Percentiles rank a stretch among this genome's conserved stretches.
These are phyloP conservation scores for Piaya cayana DNA, from an alignment of 2,113 vertebrate genomes.

Conservation along the genomic window DNA sequence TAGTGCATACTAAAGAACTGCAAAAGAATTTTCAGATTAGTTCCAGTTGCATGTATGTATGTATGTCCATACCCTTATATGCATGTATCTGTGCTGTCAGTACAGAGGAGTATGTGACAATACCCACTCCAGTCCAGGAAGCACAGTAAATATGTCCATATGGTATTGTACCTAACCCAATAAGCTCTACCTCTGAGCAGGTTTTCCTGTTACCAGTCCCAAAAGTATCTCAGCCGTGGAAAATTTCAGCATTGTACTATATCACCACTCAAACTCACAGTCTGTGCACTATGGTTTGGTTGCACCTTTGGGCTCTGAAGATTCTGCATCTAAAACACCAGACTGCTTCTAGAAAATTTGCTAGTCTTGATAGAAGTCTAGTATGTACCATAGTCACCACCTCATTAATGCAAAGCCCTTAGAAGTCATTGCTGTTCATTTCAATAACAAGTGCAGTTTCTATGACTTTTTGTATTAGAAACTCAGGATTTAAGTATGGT, in stretches of 20 bases:
- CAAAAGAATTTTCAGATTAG: neutral
- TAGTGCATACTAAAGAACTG: neutral
- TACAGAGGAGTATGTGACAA: neutral
- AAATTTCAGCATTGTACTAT: neutral
- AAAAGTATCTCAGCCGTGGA: rapidly evolving
- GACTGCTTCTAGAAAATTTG: neutral
- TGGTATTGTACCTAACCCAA: neutral
- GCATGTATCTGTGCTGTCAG: rapidly evolving
- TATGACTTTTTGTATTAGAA: neutral
- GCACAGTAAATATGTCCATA: neutral
- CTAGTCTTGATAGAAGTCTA: neutral
- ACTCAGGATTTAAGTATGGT: neutral
- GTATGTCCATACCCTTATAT: too few relatives aligned
- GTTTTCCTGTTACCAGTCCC: neutral
- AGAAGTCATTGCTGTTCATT: neutral
- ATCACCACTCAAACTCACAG: rapidly evolving
- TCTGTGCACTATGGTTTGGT: rapidly evolving
- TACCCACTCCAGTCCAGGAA: neutral
- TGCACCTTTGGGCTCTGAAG: neutral
- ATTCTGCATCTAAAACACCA: neutral
- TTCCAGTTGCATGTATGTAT: neutral
- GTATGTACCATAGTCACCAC: rapidly evolving
- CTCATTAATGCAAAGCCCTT: neutral
- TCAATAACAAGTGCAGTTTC: neutral
- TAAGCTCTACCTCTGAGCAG: neutral